phyloP scores from a whole-genome alignment of 2,113 vertebrate species.

The Notothenia rossii region DNA sequence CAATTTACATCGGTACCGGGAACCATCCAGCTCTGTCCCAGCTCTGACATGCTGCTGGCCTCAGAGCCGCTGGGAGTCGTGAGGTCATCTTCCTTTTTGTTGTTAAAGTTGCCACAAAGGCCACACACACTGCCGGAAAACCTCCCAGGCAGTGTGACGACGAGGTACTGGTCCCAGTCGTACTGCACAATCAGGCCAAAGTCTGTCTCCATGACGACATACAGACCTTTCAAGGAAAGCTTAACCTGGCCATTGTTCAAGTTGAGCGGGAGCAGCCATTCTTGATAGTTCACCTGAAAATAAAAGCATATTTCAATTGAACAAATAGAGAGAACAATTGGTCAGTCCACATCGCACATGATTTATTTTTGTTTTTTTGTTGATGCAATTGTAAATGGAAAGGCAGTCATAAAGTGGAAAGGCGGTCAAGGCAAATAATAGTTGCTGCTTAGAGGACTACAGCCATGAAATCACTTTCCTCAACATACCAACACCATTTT shows the following conservation, averaged over 20 bases:
- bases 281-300: slow-evolving; percentile 77
- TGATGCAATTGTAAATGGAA: background rate
- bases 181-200: slow-evolving; percentile 69
- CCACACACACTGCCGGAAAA: slow-evolving; percentile 68
- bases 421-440: too few relatives aligned
- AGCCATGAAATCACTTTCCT: too few relatives aligned
- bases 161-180: slow-evolving; percentile 53
- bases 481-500: too few relatives aligned
- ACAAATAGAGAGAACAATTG: background rate
- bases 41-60: slow-evolving; percentile 34
- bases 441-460: too few relatives aligned
- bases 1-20: slow-evolving; percentile 2
- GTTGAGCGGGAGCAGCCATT: slow-evolving; percentile 61
- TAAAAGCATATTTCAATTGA: background rate
- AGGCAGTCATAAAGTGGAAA: too few relatives aligned
- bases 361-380: background rate
- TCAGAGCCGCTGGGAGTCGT: slow-evolving; percentile 48
- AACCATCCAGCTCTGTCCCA: slow-evolving; percentile 75
- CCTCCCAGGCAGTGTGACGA: slow-evolving; percentile 61
- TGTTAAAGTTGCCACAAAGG: slow-evolving; percentile 81
- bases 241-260: slow-evolving; percentile 50
- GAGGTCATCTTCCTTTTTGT: slow-evolving; percentile 59
- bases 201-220: slow-evolving; percentile 53
- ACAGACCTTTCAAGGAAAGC: slow-evolving; percentile 50
- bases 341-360: background rate